Evolutionary conservation across 2,797 vertebrate species (phyloP), one percentile per base, ranked within the genome.

Genomic region (Mormyrus proboscirostris): DNA sequence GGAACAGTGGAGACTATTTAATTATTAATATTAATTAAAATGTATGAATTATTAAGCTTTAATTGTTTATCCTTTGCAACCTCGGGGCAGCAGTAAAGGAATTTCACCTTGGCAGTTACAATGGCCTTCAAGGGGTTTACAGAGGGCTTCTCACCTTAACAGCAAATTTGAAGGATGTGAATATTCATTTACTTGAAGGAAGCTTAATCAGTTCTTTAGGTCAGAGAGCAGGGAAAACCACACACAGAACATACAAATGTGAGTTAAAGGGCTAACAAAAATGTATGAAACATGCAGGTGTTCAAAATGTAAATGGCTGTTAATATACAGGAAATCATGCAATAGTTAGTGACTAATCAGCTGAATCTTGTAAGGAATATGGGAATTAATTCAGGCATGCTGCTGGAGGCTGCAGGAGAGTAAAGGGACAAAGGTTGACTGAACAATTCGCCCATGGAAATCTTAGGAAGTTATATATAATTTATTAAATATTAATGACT

Each of bases 11-110:
- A 82, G 76, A 82, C 76, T 82, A 82, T 47, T 82, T 82, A 47
- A 82, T 82, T 82, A 82, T 82, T 82, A 82, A 82, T 82, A 82
- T 82, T 82, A 47, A 82, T 82, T 41, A 82, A 82, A 44, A 82
- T 82, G 76, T 47, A 82, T 82, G 19, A 82, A 82, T 82, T 82
- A 82, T 82, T 41, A 47, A 82, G 76, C 29, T 82, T 82, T 82
- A 82, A 82, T 82, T 82, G 76, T 82, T 82, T 82, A 82, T 41
- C 41, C 29, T 82, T 82, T 47, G 41, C 76, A 82, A 82, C 76
- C 76, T 82, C 76, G 19, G 76, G 41, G 76, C 38, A 82, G 14
- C 76, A 47, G 76, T 47, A 41, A 82, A 82, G 76, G 7, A 82
- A 82, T 82, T 82, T 82, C 76, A 82, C 76, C 76, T 82, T 82